Evolutionary conservation across 2,113 vertebrate genomes (phyloP).

Genomic region (Cyanoramphus novaezelandiae): DNA sequence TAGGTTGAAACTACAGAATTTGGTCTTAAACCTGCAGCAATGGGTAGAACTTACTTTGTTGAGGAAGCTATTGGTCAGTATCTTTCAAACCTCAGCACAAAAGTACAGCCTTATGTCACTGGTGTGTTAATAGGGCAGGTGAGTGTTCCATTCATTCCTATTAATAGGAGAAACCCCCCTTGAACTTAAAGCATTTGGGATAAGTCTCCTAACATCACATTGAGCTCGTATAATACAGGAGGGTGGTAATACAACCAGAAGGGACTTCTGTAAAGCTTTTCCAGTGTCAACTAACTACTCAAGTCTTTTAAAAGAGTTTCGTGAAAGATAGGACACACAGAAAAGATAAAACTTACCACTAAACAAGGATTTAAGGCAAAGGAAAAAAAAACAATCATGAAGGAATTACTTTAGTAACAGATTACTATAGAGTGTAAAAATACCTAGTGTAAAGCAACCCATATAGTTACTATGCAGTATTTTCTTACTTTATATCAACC

Average conservation of each 20-base stretch:
- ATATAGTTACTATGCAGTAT: not conserved
- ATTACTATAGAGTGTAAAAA: not conserved
- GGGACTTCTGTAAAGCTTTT: not conserved
- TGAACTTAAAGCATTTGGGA: not conserved
- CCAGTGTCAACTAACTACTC: not conserved
- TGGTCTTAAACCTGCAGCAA: not conserved
- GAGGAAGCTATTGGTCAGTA: constrained; percentile 78
- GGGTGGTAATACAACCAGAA: not conserved
- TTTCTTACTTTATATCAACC: not conserved
- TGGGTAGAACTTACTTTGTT: constrained; percentile 81
- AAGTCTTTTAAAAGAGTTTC: not conserved
- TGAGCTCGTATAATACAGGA: not conserved
- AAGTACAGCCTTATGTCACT: constrained; percentile 69
- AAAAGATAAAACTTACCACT: not conserved
- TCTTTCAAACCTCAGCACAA: constrained; percentile 66
- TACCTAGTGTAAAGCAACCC: not conserved
- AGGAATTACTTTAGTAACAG: not conserved
- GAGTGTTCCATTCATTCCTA: not conserved
- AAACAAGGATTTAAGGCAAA: not conserved
- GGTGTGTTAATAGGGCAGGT: constrained; percentile 94
- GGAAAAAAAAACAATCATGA: not conserved
- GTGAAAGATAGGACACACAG: not conserved
- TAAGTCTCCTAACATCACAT: not conserved
- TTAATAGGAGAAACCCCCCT: not conserved
- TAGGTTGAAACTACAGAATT: not conserved